These are phyloP conservation scores for Acanthiza pusilla DNA, from an alignment of 2,797 vertebrate genomes.

Conservation along the genomic window DNA sequence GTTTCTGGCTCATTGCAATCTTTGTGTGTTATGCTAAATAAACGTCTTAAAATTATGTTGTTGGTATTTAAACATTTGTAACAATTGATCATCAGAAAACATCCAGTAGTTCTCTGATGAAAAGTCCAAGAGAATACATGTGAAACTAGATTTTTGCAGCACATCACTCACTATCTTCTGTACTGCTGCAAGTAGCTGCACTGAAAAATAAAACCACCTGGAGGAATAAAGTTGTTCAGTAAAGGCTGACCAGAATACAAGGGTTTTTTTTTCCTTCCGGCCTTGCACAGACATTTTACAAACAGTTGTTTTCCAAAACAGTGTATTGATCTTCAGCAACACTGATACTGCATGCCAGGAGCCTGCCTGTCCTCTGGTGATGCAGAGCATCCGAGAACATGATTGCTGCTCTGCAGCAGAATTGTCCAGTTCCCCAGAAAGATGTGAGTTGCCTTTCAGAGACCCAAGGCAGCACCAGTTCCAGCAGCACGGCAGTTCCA, in stretches of 20 bases:
- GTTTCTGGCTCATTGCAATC: neutral
- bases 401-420: neutral
- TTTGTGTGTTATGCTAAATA: neutral
- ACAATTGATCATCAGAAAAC: neutral
- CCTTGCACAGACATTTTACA: neutral
- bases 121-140: neutral
- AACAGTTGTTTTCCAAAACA: neutral
- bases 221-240: neutral
- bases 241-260: neutral
- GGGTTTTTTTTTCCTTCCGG: neutral
- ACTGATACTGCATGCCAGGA: neutral
- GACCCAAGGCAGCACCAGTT: neutral
- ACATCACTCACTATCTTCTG: neutral
- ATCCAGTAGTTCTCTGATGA: neutral
- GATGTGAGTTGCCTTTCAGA: fast-evolving
- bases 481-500: neutral
- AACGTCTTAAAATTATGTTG: neutral
- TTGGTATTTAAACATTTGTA: neutral
- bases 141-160: neutral
- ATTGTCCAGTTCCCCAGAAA: neutral
- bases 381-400: fast-evolving
- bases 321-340: fast-evolving
- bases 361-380: neutral
- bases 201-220: neutral
- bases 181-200: neutral